These are phyloP conservation scores for Urocynchramus pylzowi DNA, from an alignment of 2,113 vertebrate species.

Conservation along the genomic window DNA sequence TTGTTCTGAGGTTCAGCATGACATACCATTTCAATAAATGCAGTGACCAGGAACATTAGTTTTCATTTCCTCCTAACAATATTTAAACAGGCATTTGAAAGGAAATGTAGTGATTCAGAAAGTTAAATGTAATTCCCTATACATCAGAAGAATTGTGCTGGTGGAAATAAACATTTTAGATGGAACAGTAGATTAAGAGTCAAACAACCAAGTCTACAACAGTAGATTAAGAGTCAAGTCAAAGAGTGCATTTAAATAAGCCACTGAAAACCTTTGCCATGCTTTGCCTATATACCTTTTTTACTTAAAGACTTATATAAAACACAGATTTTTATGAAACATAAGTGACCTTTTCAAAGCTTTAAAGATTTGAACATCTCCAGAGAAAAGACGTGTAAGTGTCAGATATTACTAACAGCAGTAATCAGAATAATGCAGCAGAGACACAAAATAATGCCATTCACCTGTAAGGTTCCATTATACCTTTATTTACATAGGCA, in stretches of 20 bases:
- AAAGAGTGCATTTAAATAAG: neutral
- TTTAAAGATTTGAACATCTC: neutral
- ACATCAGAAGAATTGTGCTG: neutral
- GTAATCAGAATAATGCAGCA: neutral
- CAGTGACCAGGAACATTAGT: neutral
- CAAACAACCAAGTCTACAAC: neutral
- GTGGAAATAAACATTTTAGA: neutral
- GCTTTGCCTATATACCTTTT: neutral
- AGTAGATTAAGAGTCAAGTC: neutral
- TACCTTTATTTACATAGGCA: neutral
- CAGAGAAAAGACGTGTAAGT: neutral
- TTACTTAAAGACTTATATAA: neutral
- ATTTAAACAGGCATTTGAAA: neutral
- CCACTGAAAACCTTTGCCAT: neutral
- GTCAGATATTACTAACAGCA: neutral
- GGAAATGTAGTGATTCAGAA: neutral
- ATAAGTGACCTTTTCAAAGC: neutral
- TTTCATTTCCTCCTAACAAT: neutral
- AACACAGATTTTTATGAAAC: neutral
- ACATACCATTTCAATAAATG: neutral
- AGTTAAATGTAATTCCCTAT: neutral
- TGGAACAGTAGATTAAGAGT: neutral
- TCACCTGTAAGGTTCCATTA: neutral
- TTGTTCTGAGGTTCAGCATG: neutral
- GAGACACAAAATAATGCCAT: neutral